Evolutionary conservation across 2,888 invertebrate species (phyloP), one percentile per base, ranked within the genome.

Genomic region (Cantharis nigra): DNA sequence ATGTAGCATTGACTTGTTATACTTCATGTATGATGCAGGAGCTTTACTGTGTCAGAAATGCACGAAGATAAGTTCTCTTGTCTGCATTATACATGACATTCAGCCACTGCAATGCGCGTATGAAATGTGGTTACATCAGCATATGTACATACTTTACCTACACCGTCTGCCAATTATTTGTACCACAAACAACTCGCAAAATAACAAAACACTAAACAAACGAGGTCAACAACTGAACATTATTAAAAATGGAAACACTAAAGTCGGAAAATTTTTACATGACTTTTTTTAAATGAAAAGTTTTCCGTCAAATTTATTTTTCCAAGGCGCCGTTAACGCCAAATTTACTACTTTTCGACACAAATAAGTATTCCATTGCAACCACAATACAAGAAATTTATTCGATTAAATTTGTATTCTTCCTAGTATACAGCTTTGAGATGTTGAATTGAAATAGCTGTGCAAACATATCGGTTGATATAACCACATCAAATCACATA

Each of bases 81-180:
- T 75, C 70, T 75, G 78, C 78, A 78, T 78, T 78, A 78, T 75
- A 72, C 78, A 78, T 78, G 75, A 72, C 78, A 75, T 72, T 75
- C 63, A 75, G 75, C 72, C 63, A 75, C 75, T 78, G 78, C 75
- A 78, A 49, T 78, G 78, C 78, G 69, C 78, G 72, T 72, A 75
- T 75, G 78, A 75, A 77, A 78, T 72, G 75, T 78, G 64, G 70
- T 69, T 65, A 70, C 73, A 67, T 62, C 62, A 69, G 13, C 14
- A 33, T 71, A 67, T 67, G 69, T 71, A 49, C 49, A 49, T 49
- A 75, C 74, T 70, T 70, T 74, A 77, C 65, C 74, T 74, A 70
- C 71, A 26, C 63, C 62, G 70, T 76, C 70, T 76, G 74, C 77
- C 77, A 77, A 77, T 77, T 76, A 76, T 73, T 73, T 73, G 72